Evolutionary conservation across 2,888 invertebrate species (phyloP), one percentile per base, ranked within the genome.

Genomic region (Taenaris catops): DNA sequence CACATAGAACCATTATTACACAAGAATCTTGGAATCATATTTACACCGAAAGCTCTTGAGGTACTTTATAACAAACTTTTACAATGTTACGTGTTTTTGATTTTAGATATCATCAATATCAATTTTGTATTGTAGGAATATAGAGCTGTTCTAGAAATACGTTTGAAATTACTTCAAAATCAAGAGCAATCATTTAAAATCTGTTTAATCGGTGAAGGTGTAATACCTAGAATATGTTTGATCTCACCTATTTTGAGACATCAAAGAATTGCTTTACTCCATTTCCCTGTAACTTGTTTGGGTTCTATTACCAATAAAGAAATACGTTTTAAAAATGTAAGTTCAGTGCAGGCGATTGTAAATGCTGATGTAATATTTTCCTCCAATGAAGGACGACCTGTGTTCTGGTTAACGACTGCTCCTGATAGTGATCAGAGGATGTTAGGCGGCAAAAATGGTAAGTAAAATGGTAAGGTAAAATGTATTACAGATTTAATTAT

Each of bases 141-240:
- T 40, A 65, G 78, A 42, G 79, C 83, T 3, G 74, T 86, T 12
- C 51, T 86, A 18, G 80, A 81, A 64, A 69, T 86, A 18, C 75
- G 63, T 49, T 50, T 84, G 12, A 86, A 83, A 48, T 56, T 75
- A 31, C 55, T 80, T 6, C 69, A 80, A 34, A 78, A 71, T 46
- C 63, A 76, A 47, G 66, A 75, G 44, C 64, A 74, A 41, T 67
- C 72, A 2, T 86, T 73, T 44, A 79, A 71, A 52, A 68, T 86
- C 46, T 84, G 84, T 46, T 49, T 86, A 10, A 73, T 81, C 21
- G 86, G 86, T 1, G 78, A 80, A 63, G 86, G 86, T 10, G 72
- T 72, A 1, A 83, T 86, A 53, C 86, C 86, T 0, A 69, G 86
- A 42, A 72, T 86, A 45, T 45, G 53, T 28, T 44, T 86, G 44